Conservation (phyloP, 2,113 vertebrate species). For the Odontophorus gujanensis region DNA sequence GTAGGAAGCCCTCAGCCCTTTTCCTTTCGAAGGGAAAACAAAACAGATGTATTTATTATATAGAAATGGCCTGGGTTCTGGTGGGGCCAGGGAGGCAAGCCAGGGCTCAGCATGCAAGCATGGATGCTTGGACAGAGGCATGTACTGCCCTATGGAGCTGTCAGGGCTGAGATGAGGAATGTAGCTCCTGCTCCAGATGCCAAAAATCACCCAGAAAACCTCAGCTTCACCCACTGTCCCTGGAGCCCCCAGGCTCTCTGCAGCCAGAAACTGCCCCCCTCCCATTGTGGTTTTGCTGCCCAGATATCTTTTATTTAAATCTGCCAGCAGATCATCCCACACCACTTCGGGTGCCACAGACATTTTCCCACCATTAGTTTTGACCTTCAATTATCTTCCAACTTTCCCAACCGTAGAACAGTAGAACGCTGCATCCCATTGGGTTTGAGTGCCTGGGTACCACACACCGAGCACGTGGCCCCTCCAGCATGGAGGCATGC, state of each 20-base stretch:
- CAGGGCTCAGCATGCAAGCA: fast-evolving
- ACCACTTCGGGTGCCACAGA: neutral
- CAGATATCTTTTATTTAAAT: neutral
- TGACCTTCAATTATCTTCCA: neutral
- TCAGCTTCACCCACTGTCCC: no score
- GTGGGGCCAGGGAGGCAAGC: neutral
- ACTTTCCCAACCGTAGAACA: neutral
- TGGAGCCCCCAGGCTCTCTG: neutral
- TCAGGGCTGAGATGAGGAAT: neutral
- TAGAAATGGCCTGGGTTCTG: neutral
- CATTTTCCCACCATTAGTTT: neutral
- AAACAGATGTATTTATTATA: slow-evolving; percentile 34
- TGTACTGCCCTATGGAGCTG: neutral
- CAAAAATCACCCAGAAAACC: neutral
- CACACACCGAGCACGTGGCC: neutral
- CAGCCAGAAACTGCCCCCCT: neutral
- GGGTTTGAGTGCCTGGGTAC: neutral
- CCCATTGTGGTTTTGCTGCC: neutral
- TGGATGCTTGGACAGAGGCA: neutral
- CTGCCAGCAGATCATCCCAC: neutral
- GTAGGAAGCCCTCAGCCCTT: slow-evolving; percentile 63
- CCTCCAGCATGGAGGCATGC: neutral
- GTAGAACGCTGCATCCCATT: fast-evolving
- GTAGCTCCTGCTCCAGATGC: fast-evolving
- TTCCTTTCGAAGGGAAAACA: slow-evolving; percentile 53